Evolutionary conservation across 1,140 invertebrate species (phyloP).

Genomic region (Scaptomyza pallida): DNA sequence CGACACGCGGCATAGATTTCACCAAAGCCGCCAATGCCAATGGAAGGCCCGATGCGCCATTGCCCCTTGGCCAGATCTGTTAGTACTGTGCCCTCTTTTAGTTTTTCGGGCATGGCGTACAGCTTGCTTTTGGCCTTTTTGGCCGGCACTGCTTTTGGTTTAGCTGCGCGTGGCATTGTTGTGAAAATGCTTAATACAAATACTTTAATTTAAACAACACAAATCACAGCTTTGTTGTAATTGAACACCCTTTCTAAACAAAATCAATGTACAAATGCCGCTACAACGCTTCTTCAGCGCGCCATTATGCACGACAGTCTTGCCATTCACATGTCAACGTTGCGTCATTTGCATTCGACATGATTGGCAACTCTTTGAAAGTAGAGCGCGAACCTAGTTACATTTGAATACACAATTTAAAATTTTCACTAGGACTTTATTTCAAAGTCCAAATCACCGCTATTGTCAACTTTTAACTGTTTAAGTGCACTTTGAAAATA

Average conservation of each 20-base stretch:
- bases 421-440: not conserved
- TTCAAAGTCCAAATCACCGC: conserved; percentile 57
- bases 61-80: conserved; percentile 89
- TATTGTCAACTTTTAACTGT: conserved; percentile 75
- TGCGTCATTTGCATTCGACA: not conserved
- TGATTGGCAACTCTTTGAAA: conserved; percentile 3
- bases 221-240: conserved; percentile 1
- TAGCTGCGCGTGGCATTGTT: conserved; percentile 70
- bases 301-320: conserved; percentile 4
- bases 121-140: conserved; percentile 88
- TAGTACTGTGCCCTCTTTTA: conserved; percentile 90
- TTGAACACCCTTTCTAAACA: not conserved
- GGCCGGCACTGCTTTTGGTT: conserved; percentile 52
- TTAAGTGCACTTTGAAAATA: conserved; percentile 87
- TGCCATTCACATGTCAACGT: conserved; percentile 24
- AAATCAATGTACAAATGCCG: conserved; percentile 15
- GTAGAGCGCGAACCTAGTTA: not conserved
- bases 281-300: conserved; percentile 13
- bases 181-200: not conserved
- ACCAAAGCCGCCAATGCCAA: conserved; percentile 97
- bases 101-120: conserved; percentile 90
- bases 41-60: conserved; percentile 94
- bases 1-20: conserved; percentile 93
- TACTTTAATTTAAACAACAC: not conserved
- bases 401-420: not conserved